Conservation (phyloP, 2,113 vertebrate genomes). For the Numenius arquata region DNA sequence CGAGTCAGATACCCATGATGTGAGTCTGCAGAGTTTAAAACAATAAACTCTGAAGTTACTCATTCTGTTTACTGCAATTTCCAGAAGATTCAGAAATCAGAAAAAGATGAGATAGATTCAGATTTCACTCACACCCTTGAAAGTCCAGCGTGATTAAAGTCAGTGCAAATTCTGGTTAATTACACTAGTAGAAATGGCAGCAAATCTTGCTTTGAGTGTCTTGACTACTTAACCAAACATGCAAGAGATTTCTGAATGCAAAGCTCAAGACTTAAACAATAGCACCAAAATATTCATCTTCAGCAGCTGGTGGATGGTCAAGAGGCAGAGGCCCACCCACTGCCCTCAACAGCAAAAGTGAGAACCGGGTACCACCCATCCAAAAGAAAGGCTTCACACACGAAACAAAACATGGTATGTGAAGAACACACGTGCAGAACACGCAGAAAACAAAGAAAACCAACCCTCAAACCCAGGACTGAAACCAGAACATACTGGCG, state of each 20-base stretch:
- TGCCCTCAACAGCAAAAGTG: background rate
- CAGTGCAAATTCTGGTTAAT: background rate
- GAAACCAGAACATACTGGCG: background rate
- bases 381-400: background rate
- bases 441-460: background rate
- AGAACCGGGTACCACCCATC: background rate
- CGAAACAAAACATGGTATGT: accelerated
- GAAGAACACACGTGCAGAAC: background rate
- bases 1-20: accelerated
- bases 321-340: background rate
- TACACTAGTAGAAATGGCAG: background rate
- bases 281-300: background rate
- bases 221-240: background rate
- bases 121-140: background rate
- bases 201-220: background rate
- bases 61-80: background rate
- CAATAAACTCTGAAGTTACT: background rate
- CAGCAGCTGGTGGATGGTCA: background rate
- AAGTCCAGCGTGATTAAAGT: background rate
- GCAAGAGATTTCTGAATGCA: background rate
- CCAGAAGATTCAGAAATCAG: background rate
- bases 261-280: background rate
- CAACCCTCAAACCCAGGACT: accelerated
- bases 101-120: background rate
- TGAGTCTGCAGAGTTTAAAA: background rate